Evolutionary conservation across 2,113 vertebrate species (phyloP).

Genomic region (Indicator indicator): DNA sequence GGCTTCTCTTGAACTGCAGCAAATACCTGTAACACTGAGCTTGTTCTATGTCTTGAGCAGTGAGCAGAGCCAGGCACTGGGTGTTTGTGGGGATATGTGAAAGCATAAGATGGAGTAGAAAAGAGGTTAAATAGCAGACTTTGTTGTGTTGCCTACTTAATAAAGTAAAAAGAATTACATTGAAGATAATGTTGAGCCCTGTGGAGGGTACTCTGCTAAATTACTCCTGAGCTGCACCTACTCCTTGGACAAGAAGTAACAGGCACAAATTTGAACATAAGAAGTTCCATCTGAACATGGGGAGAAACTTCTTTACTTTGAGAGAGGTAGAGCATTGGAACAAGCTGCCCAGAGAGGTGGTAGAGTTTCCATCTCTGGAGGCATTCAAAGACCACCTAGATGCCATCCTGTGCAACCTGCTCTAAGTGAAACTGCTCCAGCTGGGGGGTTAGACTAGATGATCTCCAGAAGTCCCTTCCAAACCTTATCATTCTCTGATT

Average conservation of each 20-base stretch:
- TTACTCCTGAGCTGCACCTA: background rate
- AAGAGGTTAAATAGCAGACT: background rate
- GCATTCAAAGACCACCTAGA: too few relatives aligned
- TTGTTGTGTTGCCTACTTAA: background rate
- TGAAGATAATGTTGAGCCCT: background rate
- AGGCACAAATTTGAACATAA: background rate
- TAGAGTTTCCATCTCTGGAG: too few relatives aligned
- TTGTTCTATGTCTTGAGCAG: background rate
- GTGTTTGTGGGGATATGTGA: background rate
- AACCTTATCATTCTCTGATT: too few relatives aligned
- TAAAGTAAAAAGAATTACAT: background rate
- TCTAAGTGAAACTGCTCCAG: too few relatives aligned
- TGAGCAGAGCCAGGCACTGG: background rate
- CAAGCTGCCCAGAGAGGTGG: too few relatives aligned
- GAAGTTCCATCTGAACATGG: background rate
- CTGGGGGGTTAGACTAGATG: too few relatives aligned
- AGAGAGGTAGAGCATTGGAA: too few relatives aligned
- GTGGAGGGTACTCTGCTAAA: background rate
- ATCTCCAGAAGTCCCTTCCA: too few relatives aligned
- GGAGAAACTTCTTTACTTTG: too few relatives aligned
- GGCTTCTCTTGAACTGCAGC: background rate
- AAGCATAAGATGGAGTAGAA: background rate
- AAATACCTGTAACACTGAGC: background rate
- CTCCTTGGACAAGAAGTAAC: background rate
- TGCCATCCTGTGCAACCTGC: too few relatives aligned